Percentiles rank a stretch among this genome's conserved stretches.
phyloP scores from a whole-genome alignment of 2,888 invertebrate genomes.

The Ethmia dodecea region DNA sequence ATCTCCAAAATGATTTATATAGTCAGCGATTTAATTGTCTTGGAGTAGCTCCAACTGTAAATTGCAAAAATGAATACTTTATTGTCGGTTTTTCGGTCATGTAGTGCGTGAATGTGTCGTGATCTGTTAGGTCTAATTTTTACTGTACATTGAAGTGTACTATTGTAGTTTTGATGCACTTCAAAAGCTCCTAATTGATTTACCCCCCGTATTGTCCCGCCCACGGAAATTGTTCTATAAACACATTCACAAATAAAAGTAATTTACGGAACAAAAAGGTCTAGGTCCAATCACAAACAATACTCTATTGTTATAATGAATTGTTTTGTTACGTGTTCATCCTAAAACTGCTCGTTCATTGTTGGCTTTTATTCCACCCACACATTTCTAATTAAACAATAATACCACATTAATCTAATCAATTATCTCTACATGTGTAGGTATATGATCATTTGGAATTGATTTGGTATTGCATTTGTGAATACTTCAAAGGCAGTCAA shows the following conservation, averaged over 20 bases:
- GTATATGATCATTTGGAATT: too few species aligned
- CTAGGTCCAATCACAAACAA: constrained; percentile 59
- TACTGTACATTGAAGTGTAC: too few species aligned
- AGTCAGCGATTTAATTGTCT: background rate
- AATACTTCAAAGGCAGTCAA: too few species aligned
- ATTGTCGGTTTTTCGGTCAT: constrained; percentile 26
- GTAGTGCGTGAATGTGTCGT: constrained; percentile 14
- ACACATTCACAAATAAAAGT: constrained; percentile 37
- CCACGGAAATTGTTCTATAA: constrained; percentile 38
- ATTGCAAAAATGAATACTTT: constrained; percentile 4
- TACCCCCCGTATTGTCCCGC: constrained; percentile 31
- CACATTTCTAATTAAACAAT: constrained; percentile 35
- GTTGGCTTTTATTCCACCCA: constrained; percentile 59
- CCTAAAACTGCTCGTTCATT: constrained; percentile 53
- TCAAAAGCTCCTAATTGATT: constrained; percentile 1
- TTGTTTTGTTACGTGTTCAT: constrained; percentile 58
- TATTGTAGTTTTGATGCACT: background rate
- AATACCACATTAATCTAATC: constrained; percentile 37
- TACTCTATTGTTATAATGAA: constrained; percentile 62
- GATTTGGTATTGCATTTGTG: too few species aligned
- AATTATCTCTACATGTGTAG: constrained; percentile 19
- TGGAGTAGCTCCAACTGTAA: constrained; percentile 16
- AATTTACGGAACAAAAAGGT: constrained; percentile 47
- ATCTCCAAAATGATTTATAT: too few species aligned
- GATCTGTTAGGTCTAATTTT: background rate